Evolutionary conservation across 2,113 vertebrate genomes (phyloP).

Genomic region (Melierax canorus): DNA sequence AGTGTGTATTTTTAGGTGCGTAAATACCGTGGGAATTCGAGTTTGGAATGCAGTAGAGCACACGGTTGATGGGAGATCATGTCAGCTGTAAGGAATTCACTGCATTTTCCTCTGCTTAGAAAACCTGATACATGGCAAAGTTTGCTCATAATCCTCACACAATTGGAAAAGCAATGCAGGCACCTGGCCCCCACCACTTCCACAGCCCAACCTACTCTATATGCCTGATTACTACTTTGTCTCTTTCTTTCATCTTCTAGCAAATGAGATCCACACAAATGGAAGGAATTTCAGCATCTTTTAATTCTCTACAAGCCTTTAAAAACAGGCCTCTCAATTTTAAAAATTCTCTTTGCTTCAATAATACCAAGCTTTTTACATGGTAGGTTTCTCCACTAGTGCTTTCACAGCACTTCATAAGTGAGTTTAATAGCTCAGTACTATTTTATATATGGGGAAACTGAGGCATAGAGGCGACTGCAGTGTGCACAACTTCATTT

Average conservation of each 20-base stretch:
- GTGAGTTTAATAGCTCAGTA: neutral
- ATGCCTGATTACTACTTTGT: neutral
- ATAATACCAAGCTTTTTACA: neutral
- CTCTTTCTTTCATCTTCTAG: neutral
- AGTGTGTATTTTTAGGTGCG: neutral
- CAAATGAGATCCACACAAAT: neutral
- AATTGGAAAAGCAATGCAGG: neutral
- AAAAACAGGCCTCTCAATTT: neutral
- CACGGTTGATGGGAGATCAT: neutral
- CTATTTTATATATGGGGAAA: neutral
- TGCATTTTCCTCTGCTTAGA: neutral
- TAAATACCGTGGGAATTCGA: neutral
- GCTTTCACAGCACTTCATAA: neutral
- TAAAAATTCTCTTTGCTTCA: neutral
- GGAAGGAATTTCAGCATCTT: neutral
- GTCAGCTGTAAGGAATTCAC: neutral
- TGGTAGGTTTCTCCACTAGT: neutral
- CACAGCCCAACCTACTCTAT: neutral
- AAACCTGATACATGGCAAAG: neutral
- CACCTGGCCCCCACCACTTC: neutral
- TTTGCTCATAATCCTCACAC: neutral
- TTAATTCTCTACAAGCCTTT: neutral
- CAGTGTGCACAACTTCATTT: neutral
- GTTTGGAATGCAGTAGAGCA: neutral
- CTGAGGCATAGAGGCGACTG: neutral